These are phyloP conservation scores for Callocephalon fimbriatum DNA, from an alignment of 2,113 vertebrate genomes.

Conservation along the genomic window DNA sequence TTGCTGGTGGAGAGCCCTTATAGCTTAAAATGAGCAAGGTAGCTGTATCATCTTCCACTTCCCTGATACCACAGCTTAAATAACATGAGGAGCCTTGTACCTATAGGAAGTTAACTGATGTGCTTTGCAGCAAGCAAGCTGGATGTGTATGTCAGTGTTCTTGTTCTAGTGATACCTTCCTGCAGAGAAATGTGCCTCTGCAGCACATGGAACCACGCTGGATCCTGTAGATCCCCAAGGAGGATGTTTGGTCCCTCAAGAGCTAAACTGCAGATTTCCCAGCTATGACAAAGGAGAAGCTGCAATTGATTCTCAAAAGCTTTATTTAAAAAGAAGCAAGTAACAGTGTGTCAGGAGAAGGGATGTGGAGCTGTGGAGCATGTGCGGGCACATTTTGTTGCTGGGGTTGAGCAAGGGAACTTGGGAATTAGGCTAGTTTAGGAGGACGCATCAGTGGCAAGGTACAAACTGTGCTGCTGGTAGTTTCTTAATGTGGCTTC, in stretches of 20 bases:
- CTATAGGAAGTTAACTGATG: neutral
- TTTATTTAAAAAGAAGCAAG: constrained; percentile 61
- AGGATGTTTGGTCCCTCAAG: neutral
- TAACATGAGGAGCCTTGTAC: neutral
- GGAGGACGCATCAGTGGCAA: neutral
- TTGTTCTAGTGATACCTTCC: neutral
- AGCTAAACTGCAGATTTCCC: neutral
- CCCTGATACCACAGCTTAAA: neutral
- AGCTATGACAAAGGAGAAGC: neutral
- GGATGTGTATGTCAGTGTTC: neutral
- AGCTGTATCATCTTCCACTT: neutral
- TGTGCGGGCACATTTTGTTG: neutral
- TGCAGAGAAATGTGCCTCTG: neutral
- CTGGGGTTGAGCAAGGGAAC: neutral
- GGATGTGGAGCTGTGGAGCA: rapidly evolving
- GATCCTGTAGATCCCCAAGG: neutral
- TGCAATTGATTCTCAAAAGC: neutral
- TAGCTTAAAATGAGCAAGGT: neutral
- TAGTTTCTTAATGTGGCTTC: constrained; percentile 71
- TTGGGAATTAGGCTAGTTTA: neutral
- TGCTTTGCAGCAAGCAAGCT: neutral
- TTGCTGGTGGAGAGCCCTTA: neutral
- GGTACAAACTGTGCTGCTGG: neutral
- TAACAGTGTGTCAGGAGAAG: neutral
- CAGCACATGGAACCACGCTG: neutral